Evolutionary conservation across 1,140 invertebrate species (phyloP), one percentile per base, ranked within the genome.

Genomic region (Eufriesea mexicana): DNA sequence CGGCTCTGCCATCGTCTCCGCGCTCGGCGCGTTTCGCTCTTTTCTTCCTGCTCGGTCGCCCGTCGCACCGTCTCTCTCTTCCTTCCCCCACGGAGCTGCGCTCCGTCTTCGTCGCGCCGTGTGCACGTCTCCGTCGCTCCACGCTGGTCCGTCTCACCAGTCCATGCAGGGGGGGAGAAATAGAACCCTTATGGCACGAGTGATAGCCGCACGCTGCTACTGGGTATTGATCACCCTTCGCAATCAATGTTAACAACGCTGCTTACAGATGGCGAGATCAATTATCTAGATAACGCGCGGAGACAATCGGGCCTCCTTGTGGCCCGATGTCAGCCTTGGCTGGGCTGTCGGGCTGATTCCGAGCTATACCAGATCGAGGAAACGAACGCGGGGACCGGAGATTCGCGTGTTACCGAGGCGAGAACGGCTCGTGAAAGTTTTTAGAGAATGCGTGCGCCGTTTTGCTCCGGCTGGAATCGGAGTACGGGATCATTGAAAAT

Each of bases 201-300:
- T 90, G 89, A 90, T 90, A 90, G 86, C 79, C 79, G 71, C 74
- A 73, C 87, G 67, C 83, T 79, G 83, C 86, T 88, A 86, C 88
- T 88, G 78, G 86, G 86, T 90, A 90, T 90, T 90, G 89, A 90
- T 90, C 89, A 90, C 85, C 86, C 86, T 88, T 86, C 80, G 83
- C 85, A 87, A 90, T 90, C 89, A 88, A 90, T 90, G 89, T 90
- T 90, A 90, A 90, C 89, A 85, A 88, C 64, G 73, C 83, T 86
- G 85, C 86, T 88, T 86, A 83, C 74, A 88, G 86, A 88, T 86
- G 85, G 86, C 62, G 54, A 78, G 66, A 88, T 84, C 85, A 84
- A 76, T 86, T 88, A 84, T 81, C 85, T 79, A 87, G 84, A 88
- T 86, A 78, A 86, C 25, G 42, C 20, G 6, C 35, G 23, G 71